A percentile compares a stretch with the other conserved stretches of the same genome.
phyloP scores from a whole-genome alignment of 2,113 vertebrate species.

The Ochotona princeps region DNA sequence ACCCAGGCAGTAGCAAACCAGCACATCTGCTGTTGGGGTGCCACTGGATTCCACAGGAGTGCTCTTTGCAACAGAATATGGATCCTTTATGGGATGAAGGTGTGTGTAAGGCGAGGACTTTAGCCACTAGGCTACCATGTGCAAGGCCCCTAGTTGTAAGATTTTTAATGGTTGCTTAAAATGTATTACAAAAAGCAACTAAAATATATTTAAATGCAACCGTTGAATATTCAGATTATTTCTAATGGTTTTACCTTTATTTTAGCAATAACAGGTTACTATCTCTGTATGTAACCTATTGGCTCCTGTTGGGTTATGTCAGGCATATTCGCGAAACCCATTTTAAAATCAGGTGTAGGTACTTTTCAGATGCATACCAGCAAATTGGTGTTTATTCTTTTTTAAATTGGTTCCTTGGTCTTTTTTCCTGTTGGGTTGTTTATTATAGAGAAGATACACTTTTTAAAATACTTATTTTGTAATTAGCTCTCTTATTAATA shows the following conservation, averaged over 20 bases:
- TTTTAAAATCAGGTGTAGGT: not conserved
- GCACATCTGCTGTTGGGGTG: not conserved
- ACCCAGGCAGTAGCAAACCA: not conserved
- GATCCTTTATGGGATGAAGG: too few relatives aligned
- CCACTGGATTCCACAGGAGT: not conserved
- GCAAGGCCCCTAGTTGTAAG: too few relatives aligned
- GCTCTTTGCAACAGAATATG: constrained; percentile 10
- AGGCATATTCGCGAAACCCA: constrained; percentile 9
- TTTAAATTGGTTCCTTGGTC: not conserved
- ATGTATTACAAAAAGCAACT: too few relatives aligned
- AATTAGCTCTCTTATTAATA: constrained; percentile 1
- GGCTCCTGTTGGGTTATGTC: not conserved
- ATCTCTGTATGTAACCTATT: not conserved
- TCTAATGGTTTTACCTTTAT: too few relatives aligned
- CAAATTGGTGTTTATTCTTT: constrained; percentile 24
- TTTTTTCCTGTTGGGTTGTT: not conserved
- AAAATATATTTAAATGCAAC: too few relatives aligned
- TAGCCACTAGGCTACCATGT: too few relatives aligned
- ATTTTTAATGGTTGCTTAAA: too few relatives aligned
- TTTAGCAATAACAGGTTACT: too few relatives aligned
- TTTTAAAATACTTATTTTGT: constrained; percentile 30
- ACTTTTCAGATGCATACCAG: not conserved
- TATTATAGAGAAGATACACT: not conserved
- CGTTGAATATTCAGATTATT: too few relatives aligned
- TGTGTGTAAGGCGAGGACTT: too few relatives aligned